phyloP scores from a whole-genome alignment of 2,113 vertebrate species.

The Calonectris borealis region DNA sequence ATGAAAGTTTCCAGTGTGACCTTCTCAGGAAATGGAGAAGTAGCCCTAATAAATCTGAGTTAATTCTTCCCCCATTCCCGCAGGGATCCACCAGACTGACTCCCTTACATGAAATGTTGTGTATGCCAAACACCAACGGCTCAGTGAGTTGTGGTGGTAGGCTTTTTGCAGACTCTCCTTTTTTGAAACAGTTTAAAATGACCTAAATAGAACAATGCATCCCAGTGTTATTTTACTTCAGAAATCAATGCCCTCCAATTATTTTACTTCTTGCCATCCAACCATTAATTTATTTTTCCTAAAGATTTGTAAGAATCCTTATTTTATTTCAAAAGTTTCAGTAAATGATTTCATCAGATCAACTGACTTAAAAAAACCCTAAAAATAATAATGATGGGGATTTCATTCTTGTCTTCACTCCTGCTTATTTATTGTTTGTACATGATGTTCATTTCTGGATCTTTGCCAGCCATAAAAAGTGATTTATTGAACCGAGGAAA shows the following conservation, averaged over 20 bases:
- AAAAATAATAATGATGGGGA: neutral
- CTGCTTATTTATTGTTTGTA: neutral
- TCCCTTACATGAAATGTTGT: neutral
- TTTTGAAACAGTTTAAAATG: neutral
- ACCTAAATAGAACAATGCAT: neutral
- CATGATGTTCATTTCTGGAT: neutral
- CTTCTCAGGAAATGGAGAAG: constrained; percentile 27
- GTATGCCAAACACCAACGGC: neutral
- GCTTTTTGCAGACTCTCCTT: neutral
- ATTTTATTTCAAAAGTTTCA: neutral
- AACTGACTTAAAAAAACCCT: neutral
- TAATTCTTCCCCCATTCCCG: neutral
- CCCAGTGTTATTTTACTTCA: neutral
- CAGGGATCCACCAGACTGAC: neutral
- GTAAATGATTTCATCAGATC: neutral
- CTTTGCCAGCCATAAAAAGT: neutral
- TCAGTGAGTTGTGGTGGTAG: neutral
- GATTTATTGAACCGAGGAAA: neutral
- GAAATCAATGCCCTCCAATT: neutral
- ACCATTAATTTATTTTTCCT: neutral
- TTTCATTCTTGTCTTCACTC: neutral
- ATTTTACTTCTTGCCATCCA: neutral
- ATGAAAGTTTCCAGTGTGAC: constrained; percentile 48
- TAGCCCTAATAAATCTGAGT: constrained; percentile 21
- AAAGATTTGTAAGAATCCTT: neutral